phyloP scores from a whole-genome alignment of 2,113 vertebrate species.

The Cyprinodon brontotheroides region DNA sequence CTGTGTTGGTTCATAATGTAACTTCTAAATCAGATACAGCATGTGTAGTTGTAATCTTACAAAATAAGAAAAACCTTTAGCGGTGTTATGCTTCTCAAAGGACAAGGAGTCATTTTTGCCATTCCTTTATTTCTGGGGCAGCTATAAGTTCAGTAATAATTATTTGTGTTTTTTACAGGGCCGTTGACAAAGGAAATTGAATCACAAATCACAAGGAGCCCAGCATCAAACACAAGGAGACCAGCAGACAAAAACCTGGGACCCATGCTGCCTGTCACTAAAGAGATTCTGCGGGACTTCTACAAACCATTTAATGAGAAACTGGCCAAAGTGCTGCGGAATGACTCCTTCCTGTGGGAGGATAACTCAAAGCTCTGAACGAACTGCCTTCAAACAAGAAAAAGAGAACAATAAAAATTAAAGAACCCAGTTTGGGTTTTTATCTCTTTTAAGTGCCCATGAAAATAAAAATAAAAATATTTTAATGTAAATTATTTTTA shows the following conservation, averaged over 20 bases:
- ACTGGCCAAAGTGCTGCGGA: constrained; percentile 87
- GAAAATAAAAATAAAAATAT: constrained; percentile 42
- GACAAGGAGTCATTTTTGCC: neutral
- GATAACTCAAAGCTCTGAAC: constrained; percentile 47
- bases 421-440: constrained; percentile 30
- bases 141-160: constrained; percentile 6
- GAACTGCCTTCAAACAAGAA: too few species aligned
- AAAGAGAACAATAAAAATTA: neutral
- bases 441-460: constrained; percentile 65
- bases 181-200: constrained; percentile 88
- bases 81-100: neutral
- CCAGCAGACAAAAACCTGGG: constrained; percentile 92
- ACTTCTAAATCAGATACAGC: neutral
- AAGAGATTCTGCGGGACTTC: constrained; percentile 87
- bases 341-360: constrained; percentile 90
- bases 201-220: constrained; percentile 90
- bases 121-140: neutral
- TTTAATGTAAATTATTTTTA: constrained; percentile 75
- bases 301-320: constrained; percentile 91
- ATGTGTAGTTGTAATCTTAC: neutral
- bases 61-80: neutral
- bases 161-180: constrained; percentile 74
- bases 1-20: neutral
- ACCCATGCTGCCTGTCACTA: constrained; percentile 91
- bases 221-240: constrained; percentile 90